phyloP scores from a whole-genome alignment of 2,113 vertebrate species.

The Xenotilapia longispinis region DNA sequence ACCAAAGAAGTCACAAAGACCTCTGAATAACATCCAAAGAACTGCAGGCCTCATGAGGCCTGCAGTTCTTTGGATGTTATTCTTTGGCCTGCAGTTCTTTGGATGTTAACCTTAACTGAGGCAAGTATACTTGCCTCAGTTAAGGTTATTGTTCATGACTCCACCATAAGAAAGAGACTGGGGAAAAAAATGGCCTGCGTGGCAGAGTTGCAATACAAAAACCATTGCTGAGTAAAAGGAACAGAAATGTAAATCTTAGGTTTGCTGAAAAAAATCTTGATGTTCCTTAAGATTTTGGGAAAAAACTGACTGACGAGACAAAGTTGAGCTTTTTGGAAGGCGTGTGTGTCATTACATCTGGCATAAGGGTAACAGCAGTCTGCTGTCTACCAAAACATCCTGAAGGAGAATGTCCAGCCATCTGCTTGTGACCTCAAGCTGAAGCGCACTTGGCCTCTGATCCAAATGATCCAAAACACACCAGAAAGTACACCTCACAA shows the following conservation, averaged over 20 bases:
- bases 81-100: too few relatives aligned
- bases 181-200: accelerated
- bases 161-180: neutral
- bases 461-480: neutral
- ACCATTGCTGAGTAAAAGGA: neutral
- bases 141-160: neutral
- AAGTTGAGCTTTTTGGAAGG: neutral
- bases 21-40: neutral
- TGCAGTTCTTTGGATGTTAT: too few relatives aligned
- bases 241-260: neutral
- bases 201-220: neutral
- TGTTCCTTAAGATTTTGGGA: neutral
- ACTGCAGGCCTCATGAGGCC: neutral
- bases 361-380: neutral
- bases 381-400: neutral
- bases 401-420: neutral
- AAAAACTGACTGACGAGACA: neutral
- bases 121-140: neutral
- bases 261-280: neutral
- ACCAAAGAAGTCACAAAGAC: neutral
- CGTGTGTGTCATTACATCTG: neutral
- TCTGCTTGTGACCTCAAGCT: neutral
- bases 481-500: neutral
- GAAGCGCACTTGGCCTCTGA: neutral
- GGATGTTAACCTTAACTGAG: too few relatives aligned